Evolutionary conservation across 92 coral and sea anemone species (phyloP), one percentile per base, ranked within the genome.

Genomic region (Phenganax stokvisi): DNA sequence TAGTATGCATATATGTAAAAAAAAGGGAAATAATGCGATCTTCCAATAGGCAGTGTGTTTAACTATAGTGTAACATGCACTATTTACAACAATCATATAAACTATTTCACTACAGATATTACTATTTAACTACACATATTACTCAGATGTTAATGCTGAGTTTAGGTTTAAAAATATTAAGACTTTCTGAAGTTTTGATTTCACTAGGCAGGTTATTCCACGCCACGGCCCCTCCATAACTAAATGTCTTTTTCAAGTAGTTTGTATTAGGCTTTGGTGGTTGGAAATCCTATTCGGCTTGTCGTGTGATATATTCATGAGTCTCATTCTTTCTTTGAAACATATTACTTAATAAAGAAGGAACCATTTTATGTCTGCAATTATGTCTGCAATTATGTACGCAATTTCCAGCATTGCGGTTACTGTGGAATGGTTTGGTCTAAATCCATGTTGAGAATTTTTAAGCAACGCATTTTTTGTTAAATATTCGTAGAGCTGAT

Each of bases 401-500:
- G 25, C 25, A 20, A 62, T 62, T 62, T 25, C 68, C 28, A 62
- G 27, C 68, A 62, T 62, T 62, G 68, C 68, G 27, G 68, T 62
- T 4, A 62, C 29, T 25, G 68, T 62, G 68, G 68, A 62, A 62
- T 62, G 68, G 10, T 62, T 62, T n/a, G 68, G 31, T 62, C 68
- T 62, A 62, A 12, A 62, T n/a, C 68, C 68, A 16, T 62, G 31
- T 62, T 62, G 68, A 62, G 68, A 62, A 10, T 10, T 62, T 62
- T 6, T 62, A 62, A 62, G 68, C 68, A 62, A n/a, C 29, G 17
- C 68, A 25, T 62, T 62, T 62, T 12, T 25, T 62, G 10, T 59
- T 12, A 9, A 59, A 59, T 59, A 59, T 59, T 59, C 72, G 37
- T 67, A 67, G 7, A 67, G 31, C 37, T 67, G 72, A 31, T 67